Conservation (phyloP, 2,113 vertebrate species). For the Phoenicopterus ruber region DNA sequence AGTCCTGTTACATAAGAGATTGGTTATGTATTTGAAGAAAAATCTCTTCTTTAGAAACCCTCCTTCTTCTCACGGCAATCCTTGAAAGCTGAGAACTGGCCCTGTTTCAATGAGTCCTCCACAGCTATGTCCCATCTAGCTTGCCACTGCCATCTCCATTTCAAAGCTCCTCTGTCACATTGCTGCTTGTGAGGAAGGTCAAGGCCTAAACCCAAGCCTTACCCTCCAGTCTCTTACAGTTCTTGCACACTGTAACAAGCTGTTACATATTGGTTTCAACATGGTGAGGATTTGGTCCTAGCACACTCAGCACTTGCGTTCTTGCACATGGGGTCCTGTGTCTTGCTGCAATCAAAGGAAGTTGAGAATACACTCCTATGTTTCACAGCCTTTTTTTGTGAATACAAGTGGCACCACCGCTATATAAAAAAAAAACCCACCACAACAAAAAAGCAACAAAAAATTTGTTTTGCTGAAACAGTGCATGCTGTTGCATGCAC, state of each 20-base stretch:
- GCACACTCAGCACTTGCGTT: neutral
- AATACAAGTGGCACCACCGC: neutral
- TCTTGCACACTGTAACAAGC: neutral
- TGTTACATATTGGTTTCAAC: neutral
- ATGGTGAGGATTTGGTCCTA: neutral
- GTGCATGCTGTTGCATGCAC: neutral
- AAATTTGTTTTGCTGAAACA: neutral
- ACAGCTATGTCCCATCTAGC: neutral
- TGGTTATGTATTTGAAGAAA: neutral
- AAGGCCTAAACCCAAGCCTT: neutral
- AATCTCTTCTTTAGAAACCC: neutral
- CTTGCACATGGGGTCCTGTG: neutral
- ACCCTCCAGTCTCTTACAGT: rapidly evolving
- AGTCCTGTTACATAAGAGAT: neutral
- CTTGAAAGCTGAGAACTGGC: neutral
- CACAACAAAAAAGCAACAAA: neutral
- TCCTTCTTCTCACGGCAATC: neutral
- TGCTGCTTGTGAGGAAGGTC: neutral
- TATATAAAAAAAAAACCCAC: neutral
- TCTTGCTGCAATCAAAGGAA: neutral
- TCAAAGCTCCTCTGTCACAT: neutral
- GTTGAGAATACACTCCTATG: neutral
- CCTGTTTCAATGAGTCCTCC: neutral
- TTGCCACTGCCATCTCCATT: neutral
- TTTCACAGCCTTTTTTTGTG: neutral